Conservation (phyloP, 1,140 invertebrate genomes). For the Onthophagus taurus region DNA sequence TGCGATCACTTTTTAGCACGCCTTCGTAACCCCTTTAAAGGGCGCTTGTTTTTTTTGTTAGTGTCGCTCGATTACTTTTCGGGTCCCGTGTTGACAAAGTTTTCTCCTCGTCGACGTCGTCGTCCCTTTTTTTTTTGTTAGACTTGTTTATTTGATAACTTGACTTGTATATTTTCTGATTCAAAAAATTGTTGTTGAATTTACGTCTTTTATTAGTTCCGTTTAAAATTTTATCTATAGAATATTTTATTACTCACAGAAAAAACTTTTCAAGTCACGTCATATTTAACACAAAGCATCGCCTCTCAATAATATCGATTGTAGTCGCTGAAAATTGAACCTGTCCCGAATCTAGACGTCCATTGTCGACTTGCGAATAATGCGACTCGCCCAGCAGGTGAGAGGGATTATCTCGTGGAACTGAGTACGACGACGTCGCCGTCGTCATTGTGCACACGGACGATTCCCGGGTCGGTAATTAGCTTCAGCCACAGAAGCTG, state of each 20-base stretch:
- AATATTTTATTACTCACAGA: too few relatives aligned
- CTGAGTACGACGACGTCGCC: slow-evolving; percentile 1
- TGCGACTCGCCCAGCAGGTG: not conserved
- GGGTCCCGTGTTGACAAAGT: not conserved
- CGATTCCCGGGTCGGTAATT: slow-evolving; percentile 16
- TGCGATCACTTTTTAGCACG: slow-evolving; percentile 16
- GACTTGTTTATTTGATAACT: too few relatives aligned
- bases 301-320: not conserved
- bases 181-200: too few relatives aligned
- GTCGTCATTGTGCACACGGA: slow-evolving; percentile 10
- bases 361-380: not conserved
- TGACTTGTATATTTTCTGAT: too few relatives aligned
- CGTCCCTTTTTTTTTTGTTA: too few relatives aligned
- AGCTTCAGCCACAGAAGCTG: slow-evolving; percentile 18
- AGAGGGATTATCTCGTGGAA: too few relatives aligned
- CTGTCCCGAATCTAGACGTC: not conserved
- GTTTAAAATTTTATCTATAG: too few relatives aligned
- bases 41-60: not conserved
- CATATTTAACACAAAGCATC: too few relatives aligned
- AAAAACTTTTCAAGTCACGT: too few relatives aligned
- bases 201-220: too few relatives aligned
- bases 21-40: slow-evolving; percentile 7
- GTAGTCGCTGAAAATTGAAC: not conserved
- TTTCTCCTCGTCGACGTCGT: not conserved
- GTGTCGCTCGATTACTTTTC: not conserved